Evolutionary conservation across 2,113 vertebrate genomes (phyloP).

Genomic region (Brachyhypopomus occidentalis): DNA sequence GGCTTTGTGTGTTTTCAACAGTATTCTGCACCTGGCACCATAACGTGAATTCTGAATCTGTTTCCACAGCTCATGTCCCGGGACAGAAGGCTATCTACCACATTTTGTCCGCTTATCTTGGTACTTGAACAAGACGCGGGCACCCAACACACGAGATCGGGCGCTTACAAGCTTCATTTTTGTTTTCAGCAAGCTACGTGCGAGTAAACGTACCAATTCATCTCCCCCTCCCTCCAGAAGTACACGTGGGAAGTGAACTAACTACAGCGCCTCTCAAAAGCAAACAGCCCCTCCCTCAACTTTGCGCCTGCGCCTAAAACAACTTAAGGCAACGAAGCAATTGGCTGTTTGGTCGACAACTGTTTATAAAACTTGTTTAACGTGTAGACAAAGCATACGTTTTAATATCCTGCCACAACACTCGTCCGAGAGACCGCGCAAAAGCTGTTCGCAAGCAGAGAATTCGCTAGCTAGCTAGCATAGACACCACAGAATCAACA

Average conservation of each 20-base stretch:
- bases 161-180: neutral
- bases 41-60: too few species aligned
- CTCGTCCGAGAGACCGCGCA: neutral
- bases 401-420: neutral
- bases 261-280: neutral
- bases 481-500: too few species aligned
- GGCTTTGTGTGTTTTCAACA: too few species aligned
- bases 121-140: too few species aligned
- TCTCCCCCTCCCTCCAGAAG: constrained; percentile 19
- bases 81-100: too few species aligned
- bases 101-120: too few species aligned
- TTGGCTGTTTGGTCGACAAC: neutral
- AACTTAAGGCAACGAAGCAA: neutral
- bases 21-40: too few species aligned
- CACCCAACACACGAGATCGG: too few species aligned
- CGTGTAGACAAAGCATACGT: neutral
- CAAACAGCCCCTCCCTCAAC: constrained; percentile 48
- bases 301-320: constrained; percentile 45
- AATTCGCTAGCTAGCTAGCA: too few species aligned
- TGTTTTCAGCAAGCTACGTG: neutral
- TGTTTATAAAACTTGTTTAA: neutral
- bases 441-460: too few species aligned
- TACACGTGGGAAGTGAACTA: constrained; percentile 41
- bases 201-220: neutral
- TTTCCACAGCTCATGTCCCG: too few species aligned